Percentiles rank a stretch among this genome's conserved stretches.
These are phyloP conservation scores for Amia ocellicauda DNA, from an alignment of 2,113 vertebrate genomes.

Conservation along the genomic window DNA sequence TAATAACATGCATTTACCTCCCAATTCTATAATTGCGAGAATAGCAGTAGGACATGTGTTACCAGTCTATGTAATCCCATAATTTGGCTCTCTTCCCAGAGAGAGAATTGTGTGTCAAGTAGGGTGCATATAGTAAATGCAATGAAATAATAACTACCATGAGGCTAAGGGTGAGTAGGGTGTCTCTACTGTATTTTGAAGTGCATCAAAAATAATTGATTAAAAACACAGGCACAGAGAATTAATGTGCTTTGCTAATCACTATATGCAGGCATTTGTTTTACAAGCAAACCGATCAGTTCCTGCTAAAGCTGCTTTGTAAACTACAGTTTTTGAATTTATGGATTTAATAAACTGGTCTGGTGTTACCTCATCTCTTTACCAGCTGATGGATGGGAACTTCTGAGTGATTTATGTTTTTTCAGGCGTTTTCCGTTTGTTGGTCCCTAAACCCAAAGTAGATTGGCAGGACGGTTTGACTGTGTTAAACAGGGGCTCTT, in stretches of 20 bases:
- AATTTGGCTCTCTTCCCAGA: conserved; percentile 69
- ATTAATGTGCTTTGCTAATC: not conserved
- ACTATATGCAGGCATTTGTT: conserved; percentile 21
- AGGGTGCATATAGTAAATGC: conserved; percentile 74
- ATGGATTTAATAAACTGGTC: no score
- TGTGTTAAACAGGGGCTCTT: no score
- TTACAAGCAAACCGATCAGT: no score
- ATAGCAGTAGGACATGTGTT: conserved; percentile 30
- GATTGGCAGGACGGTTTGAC: no score
- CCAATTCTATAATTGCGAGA: conserved; percentile 39
- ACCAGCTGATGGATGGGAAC: no score
- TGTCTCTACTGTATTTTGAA: conserved; percentile 70
- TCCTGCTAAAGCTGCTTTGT: no score
- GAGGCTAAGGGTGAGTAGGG: conserved; percentile 62
- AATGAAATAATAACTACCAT: conserved; percentile 71
- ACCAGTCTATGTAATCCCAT: conserved; percentile 64
- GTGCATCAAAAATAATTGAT: conserved; percentile 73
- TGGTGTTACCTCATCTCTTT: no score
- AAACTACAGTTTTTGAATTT: no score
- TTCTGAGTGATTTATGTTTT: no score
- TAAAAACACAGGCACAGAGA: conserved; percentile 49
- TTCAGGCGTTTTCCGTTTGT: no score
- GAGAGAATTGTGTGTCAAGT: conserved; percentile 73
- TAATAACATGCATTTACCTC: conserved; percentile 25
- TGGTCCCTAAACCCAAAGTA: no score